Conservation (phyloP, 1,140 invertebrate genomes). For the Drosophila navojoa region DNA sequence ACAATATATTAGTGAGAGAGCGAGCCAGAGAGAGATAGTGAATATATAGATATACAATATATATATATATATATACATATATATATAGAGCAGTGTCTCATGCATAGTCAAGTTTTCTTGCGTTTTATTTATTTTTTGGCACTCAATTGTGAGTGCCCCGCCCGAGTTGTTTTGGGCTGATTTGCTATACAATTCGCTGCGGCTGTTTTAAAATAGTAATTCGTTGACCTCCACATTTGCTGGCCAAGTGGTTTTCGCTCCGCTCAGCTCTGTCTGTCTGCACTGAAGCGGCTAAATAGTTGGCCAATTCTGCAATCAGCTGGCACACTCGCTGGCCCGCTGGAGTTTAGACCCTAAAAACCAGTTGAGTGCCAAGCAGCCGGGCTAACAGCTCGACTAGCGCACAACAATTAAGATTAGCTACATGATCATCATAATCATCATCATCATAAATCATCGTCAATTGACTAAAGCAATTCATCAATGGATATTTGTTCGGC, state of each 20-base stretch:
- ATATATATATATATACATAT: neutral
- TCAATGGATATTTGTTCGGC: slow-evolving; percentile 15
- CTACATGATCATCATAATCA: slow-evolving; percentile 27
- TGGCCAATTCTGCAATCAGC: slow-evolving; percentile 33
- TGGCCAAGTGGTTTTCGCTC: slow-evolving; percentile 2
- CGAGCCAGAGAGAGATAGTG: too few species aligned
- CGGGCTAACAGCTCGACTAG: slow-evolving; percentile 23
- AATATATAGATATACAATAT: too few species aligned
- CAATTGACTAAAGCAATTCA: slow-evolving; percentile 29
- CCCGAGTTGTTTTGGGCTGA: neutral
- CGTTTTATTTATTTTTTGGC: neutral
- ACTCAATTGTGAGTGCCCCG: neutral
- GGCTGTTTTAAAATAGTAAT: neutral
- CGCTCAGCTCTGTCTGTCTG: slow-evolving; percentile 28
- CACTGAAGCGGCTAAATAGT: slow-evolving; percentile 21
- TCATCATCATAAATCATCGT: slow-evolving; percentile 37
- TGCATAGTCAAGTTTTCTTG: slow-evolving; percentile 14
- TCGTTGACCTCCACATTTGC: slow-evolving; percentile 22
- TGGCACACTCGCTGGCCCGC: slow-evolving; percentile 1
- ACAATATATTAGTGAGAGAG: slow-evolving; percentile 16
- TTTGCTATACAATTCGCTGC: slow-evolving; percentile 8
- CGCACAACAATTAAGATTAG: slow-evolving; percentile 31
- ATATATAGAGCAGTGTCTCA: slow-evolving; percentile 1
- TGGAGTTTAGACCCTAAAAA: slow-evolving; percentile 47
- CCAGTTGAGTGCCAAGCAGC: slow-evolving; percentile 21